Conservation (phyloP, 2,888 invertebrate species). For the Amphipyra berbera region DNA sequence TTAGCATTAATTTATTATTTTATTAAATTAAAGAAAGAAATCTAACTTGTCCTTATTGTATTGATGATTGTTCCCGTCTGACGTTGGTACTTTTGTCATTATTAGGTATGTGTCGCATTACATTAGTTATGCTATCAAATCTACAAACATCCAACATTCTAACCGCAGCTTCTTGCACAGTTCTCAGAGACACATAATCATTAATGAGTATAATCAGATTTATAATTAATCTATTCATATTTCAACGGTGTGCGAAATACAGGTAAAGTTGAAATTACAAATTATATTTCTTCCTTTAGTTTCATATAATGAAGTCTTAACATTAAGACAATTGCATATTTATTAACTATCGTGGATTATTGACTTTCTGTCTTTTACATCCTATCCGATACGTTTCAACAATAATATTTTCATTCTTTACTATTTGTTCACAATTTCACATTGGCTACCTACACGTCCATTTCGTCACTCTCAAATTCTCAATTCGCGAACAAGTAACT, state of each 20-base stretch:
- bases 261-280: slow-evolving; percentile 42
- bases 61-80: slow-evolving; percentile 67
- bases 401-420: slow-evolving; percentile 83
- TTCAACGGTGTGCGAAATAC: slow-evolving; percentile 46
- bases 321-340: slow-evolving; percentile 61
- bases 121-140: slow-evolving; percentile 45
- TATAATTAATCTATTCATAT: slow-evolving; percentile 35
- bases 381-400: slow-evolving; percentile 81
- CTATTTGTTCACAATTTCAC: slow-evolving; percentile 83
- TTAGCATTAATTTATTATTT: slow-evolving; percentile 56
- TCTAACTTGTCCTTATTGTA: slow-evolving; percentile 62
- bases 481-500: slow-evolving; percentile 69
- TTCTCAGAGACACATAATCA: slow-evolving; percentile 34
- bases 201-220: slow-evolving; percentile 24
- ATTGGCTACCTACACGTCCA: slow-evolving; percentile 81
- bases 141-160: slow-evolving; percentile 43
- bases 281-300: slow-evolving; percentile 76
- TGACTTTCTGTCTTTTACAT: slow-evolving; percentile 78
- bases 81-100: slow-evolving; percentile 55
- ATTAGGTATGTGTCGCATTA: slow-evolving; percentile 24
- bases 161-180: slow-evolving; percentile 32
- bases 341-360: slow-evolving; percentile 70
- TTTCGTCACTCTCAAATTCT: slow-evolving; percentile 68
- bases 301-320: slow-evolving; percentile 60
- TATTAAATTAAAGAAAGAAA: slow-evolving; percentile 73